phyloP scores from a whole-genome alignment of 2,888 invertebrate species.

The Hanleya hanleyi region DNA sequence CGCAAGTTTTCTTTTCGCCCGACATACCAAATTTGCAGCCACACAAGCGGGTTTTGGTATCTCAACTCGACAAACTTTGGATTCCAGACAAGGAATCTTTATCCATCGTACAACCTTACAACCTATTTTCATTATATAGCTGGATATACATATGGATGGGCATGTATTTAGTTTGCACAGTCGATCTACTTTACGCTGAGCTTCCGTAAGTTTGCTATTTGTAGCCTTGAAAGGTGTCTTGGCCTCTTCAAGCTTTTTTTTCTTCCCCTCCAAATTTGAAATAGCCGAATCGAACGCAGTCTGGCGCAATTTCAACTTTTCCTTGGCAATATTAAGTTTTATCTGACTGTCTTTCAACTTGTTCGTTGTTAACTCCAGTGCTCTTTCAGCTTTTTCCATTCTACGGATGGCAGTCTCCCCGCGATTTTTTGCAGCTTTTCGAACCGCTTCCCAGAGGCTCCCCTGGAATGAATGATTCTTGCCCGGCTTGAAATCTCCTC shows the following conservation, averaged over 20 bases:
- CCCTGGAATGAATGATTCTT: not conserved
- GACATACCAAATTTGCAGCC: not conserved
- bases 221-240: not conserved
- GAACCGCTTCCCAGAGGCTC: not conserved
- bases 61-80: not conserved
- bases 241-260: not conserved
- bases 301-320: not conserved
- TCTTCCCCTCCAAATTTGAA: not conserved
- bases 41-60: not conserved
- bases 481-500: not conserved
- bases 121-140: not conserved
- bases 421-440: not conserved
- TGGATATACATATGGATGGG: not conserved
- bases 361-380: not conserved
- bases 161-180: not conserved
- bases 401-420: not conserved
- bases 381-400: not conserved
- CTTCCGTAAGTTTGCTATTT: not conserved
- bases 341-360: not conserved
- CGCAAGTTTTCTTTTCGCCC: not conserved
- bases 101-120: not conserved
- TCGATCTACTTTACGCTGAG: not conserved
- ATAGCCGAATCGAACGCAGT: not conserved
- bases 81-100: not conserved
- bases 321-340: not conserved